A percentile compares a stretch with the other conserved stretches of the same genome.
Conservation (phyloP, 2,113 vertebrate genomes). For the rabbit (Oryctolagus cuniculus) region DNA sequence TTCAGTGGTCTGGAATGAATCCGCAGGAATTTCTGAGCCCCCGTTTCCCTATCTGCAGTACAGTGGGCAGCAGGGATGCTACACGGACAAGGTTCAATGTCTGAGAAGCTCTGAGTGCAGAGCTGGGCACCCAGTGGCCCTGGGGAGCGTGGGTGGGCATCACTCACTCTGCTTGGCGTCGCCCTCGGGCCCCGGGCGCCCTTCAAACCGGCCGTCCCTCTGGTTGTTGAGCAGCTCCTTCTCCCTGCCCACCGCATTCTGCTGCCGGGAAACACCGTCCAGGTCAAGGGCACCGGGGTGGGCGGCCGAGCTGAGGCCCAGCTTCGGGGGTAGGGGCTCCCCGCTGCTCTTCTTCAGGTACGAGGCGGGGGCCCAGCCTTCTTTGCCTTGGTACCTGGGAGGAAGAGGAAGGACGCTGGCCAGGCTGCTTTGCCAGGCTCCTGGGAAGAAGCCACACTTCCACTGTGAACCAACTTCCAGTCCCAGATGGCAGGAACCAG, state of each 20-base stretch:
- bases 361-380: conserved; percentile 98
- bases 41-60: background rate
- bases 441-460: background rate
- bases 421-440: background rate
- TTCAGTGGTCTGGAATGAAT: background rate
- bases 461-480: background rate
- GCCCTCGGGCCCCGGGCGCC: conserved; percentile 83
- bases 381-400: conserved; percentile 94
- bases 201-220: conserved; percentile 87
- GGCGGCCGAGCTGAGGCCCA: conserved; percentile 88
- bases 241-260: conserved; percentile 84
- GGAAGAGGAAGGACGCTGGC: background rate
- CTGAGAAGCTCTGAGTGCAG: background rate
- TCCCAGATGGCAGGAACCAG: background rate
- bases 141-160: accelerated
- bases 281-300: conserved; percentile 92
- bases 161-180: conserved; percentile 92
- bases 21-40: background rate
- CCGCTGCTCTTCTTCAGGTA: conserved; percentile 94
- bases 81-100: background rate
- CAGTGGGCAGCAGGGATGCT: background rate
- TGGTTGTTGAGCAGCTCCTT: conserved; percentile 89
- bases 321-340: conserved; percentile 91
- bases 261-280: conserved; percentile 92
- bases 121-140: background rate